A percentile compares a stretch with the other conserved stretches of the same genome.
phyloP scores from a whole-genome alignment of 2,797 vertebrate species.

The Bovichtus variegatus region DNA sequence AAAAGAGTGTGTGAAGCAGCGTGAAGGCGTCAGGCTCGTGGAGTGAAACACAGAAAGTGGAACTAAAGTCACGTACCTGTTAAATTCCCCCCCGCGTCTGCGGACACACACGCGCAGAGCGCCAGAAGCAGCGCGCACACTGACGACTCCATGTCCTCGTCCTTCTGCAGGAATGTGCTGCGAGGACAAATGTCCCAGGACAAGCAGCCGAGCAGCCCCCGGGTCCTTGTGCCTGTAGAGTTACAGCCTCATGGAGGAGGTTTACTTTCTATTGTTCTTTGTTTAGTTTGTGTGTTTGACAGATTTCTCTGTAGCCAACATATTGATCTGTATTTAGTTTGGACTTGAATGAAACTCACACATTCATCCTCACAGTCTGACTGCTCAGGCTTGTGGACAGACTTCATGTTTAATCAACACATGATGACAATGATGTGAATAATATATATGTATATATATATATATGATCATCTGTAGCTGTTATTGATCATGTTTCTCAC shows the following conservation, averaged over 20 bases:
- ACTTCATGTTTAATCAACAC: not conserved
- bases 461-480: not conserved
- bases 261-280: too few relatives aligned
- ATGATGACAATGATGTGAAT: not conserved
- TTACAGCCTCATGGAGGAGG: too few relatives aligned
- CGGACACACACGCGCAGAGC: slow-evolving; percentile 54
- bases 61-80: too few relatives aligned
- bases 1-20: too few relatives aligned
- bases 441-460: too few relatives aligned
- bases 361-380: not conserved
- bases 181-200: slow-evolving; percentile 49
- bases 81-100: not conserved
- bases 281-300: too few relatives aligned
- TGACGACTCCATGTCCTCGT: slow-evolving; percentile 58
- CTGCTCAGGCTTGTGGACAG: not conserved
- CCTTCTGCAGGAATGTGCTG: slow-evolving; percentile 48
- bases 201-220: too few relatives aligned
- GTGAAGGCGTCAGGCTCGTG: too few relatives aligned
- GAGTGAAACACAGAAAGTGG: not conserved
- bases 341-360: not conserved
- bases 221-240: slow-evolving; percentile 67
- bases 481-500: not conserved
- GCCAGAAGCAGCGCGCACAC: slow-evolving; percentile 58
- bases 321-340: not conserved
- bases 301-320: too few relatives aligned